Conservation (phyloP, 1,140 invertebrate species). For the Maconellicoccus hirsutus region DNA sequence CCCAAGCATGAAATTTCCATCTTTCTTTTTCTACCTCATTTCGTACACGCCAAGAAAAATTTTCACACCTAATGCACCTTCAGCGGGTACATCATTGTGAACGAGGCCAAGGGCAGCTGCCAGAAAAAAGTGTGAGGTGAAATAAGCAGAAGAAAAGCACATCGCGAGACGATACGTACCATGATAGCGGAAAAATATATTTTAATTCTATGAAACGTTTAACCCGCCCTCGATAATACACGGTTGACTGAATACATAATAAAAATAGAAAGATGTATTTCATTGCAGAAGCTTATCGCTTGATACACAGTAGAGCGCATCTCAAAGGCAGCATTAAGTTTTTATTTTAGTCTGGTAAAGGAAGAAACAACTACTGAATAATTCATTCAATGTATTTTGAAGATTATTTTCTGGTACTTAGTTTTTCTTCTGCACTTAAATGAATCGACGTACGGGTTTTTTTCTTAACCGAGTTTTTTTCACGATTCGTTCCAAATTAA, state of each 20-base stretch:
- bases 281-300: conserved; percentile 17
- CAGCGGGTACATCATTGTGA: too few relatives aligned
- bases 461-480: background rate
- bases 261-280: conserved; percentile 20
- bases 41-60: too few relatives aligned
- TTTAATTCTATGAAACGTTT: conserved; percentile 16
- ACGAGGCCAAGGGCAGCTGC: too few relatives aligned
- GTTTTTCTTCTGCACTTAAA: conserved; percentile 10
- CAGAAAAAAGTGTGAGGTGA: too few relatives aligned
- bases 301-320: conserved; percentile 9
- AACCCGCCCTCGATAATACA: background rate
- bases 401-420: conserved; percentile 21
- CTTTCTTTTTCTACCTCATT: too few relatives aligned
- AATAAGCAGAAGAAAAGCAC: too few relatives aligned
- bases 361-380: conserved; percentile 19
- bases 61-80: too few relatives aligned
- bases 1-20: too few relatives aligned
- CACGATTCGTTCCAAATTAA: background rate
- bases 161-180: background rate
- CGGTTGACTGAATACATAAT: conserved; percentile 14
- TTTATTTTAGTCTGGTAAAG: conserved; percentile 19
- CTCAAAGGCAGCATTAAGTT: conserved; percentile 20
- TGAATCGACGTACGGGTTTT: background rate
- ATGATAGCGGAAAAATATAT: background rate
- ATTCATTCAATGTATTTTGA: conserved; percentile 19